A percentile compares a stretch with the other conserved stretches of the same genome.
phyloP scores from a whole-genome alignment of 2,113 vertebrate species.

The Oryzias celebensis region DNA sequence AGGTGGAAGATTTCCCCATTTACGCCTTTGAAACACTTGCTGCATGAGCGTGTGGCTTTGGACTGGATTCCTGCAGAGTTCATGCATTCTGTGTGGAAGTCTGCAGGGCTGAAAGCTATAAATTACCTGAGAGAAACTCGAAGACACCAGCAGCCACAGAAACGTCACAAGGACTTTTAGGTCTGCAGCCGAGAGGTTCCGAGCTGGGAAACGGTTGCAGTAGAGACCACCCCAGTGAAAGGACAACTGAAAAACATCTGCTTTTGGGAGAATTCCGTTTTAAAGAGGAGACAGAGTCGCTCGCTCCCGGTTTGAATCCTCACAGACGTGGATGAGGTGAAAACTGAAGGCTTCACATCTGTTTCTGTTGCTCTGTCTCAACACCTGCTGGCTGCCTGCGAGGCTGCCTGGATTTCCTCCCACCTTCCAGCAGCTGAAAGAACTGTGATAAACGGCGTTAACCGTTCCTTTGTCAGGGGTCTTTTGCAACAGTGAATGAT shows the following conservation, averaged over 20 bases:
- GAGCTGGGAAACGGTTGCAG: no score
- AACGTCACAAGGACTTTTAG: constrained; percentile 18
- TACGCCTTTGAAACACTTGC: constrained; percentile 4
- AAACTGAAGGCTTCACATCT: constrained; percentile 45
- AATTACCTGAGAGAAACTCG: constrained; percentile 39
- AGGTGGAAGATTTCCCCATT: constrained; percentile 29
- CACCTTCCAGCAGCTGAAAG: constrained; percentile 51
- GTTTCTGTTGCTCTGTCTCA: constrained; percentile 44
- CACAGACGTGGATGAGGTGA: neutral
- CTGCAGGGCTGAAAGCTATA: constrained; percentile 37
- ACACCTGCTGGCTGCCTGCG: constrained; percentile 56
- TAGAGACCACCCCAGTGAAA: no score
- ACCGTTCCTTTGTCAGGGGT: constrained; percentile 43
- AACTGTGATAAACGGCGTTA: constrained; percentile 41
- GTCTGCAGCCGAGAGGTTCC: constrained; percentile 8
- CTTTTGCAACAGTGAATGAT: constrained; percentile 33
- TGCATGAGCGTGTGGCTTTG: constrained; percentile 3
- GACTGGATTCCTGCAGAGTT: constrained; percentile 62
- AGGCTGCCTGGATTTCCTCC: constrained; percentile 33
- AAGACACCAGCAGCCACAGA: constrained; percentile 30
- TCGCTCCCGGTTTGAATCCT: neutral
- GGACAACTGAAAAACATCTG: no score
- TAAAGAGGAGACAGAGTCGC: neutral
- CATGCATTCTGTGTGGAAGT: constrained; percentile 25
- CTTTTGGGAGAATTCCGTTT: no score